Base-by-base conservation (phyloP, 2,888 invertebrate genomes). In the Cosmia trapezina region DNA sequence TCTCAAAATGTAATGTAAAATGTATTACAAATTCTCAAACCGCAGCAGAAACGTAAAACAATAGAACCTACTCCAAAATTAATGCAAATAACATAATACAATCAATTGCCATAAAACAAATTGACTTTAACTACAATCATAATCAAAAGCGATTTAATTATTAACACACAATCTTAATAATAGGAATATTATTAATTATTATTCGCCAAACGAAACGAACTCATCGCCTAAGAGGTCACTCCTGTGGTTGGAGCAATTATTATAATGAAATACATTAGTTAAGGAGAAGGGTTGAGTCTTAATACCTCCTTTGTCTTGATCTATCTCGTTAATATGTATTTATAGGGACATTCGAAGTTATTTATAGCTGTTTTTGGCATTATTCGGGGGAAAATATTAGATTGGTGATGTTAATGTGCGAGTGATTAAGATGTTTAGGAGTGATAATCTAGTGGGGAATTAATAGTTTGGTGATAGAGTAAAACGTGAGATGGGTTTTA, bases 231-330 rank as follows among this genome's bases (percentile, higher is more conserved):
- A 76, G 80, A 84, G 87, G 85, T 87, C 84, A 81, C 60, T 87
- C 75, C 49, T 69, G 76, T 70, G 79, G 77, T 70, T 67, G 45
- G 43, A 78, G 88, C 85, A 89, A 91, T 92, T 90, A 91, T 87
- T 79, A 80, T 90, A 91, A 92, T 91, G 91, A 89, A 89, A 87
- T 87, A 87, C 86, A 90, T 90, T 90, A 90, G 83, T 88, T 85
- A 85, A 86, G 84, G 85, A 83, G 87, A 91, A 88, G 89, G 91
- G 91, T 90, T 88, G 83, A 73, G 70, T 81, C 80, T 80, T 87
- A 86, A 88, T 87, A 86, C 86, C 87, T 86, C 86, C 90, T 91
- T 91, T 91, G 89, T 92, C 92, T 91, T 89, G 84, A 82, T 88
- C 83, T 85, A 83, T 85, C 81, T 85, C 83, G 79, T 83, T 91